Evolutionary conservation across 2,113 vertebrate species (phyloP), one percentile per base, ranked within the genome.

Genomic region (Plecturocebus donacophilus): DNA sequence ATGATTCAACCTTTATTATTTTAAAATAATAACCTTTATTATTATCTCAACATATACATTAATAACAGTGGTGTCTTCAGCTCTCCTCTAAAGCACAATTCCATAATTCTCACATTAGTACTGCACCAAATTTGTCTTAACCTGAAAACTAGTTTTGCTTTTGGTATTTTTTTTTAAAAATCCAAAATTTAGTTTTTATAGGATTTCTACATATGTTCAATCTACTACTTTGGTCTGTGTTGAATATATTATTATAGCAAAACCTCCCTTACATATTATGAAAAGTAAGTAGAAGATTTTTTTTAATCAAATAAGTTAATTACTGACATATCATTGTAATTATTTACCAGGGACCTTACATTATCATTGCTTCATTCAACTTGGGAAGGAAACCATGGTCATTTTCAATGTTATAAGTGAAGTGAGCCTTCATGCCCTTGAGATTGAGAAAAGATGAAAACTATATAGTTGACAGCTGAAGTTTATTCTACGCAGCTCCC

Each of bases 21-120:
- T n/a, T n/a, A n/a, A n/a, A n/a, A n/a, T n/a, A n/a, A n/a, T n/a
- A 94, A 82, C 58, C 7, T 94, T 94, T 80, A 92, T 94, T 93
- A 95, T 95, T 91, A 95, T 95, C 52, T 88, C 66, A 90, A 58
- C 38, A 35, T 58, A 61, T 27, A 75, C 64, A 88, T 92, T 79
- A 92, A 81, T 87, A 76, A 0, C n/a, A 91, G n/a, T 10, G 25
- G 21, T 71, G 42, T 94, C 45, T 90, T 95, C 49, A 94, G 4
- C 30, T 52, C 17, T 95, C 32, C 61, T 64, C n/a, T 71, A 56
- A 88, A 87, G 45, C 42, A 68, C 45, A 80, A 0, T 81, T 95
- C 12, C 20, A 7, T 52, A 8, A 5, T 85, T 76, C 52, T 47
- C n/a, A 95, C 16, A 77, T 40, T 83, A 76, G 13, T 90, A 76